These are phyloP conservation scores for Penaeus vannamei DNA, from an alignment of 1,140 invertebrate genomes.

Conservation along the genomic window DNA sequence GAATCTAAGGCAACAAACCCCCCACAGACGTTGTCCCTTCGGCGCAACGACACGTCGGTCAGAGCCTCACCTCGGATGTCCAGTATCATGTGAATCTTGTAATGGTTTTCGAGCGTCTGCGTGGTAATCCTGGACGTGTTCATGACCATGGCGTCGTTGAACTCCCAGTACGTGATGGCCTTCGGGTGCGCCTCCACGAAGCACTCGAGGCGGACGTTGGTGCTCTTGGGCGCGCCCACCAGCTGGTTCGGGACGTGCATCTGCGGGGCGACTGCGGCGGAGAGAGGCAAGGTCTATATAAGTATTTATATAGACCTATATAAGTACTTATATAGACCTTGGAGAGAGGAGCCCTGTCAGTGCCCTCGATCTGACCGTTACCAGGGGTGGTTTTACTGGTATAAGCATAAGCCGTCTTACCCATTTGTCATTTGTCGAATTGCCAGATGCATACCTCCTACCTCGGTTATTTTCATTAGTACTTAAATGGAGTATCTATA, in stretches of 20 bases:
- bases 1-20: neutral
- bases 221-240: conserved; percentile 71
- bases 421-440: no score
- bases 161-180: conserved; percentile 72
- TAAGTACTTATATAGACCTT: no score
- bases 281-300: no score
- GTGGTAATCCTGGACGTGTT: conserved; percentile 48
- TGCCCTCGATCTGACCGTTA: no score
- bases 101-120: conserved; percentile 44
- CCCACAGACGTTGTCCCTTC: neutral
- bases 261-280: conserved; percentile 64
- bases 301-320: no score
- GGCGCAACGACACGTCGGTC: conserved; percentile 36
- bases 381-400: no score
- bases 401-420: no score
- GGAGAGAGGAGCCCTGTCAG: neutral
- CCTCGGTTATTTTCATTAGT: no score
- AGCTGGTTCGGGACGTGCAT: conserved; percentile 73
- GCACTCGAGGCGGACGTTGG: conserved; percentile 72
- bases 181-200: conserved; percentile 73
- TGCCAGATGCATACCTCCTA: no score
- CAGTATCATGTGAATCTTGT: conserved; percentile 56
- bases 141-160: conserved; percentile 56
- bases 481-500: no score
- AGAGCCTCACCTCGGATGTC: conserved; percentile 20